A percentile compares a stretch with the other conserved stretches of the same genome.
Evolutionary conservation across 2,888 invertebrate genomes (phyloP).

Genomic region (Acleris cristana): DNA sequence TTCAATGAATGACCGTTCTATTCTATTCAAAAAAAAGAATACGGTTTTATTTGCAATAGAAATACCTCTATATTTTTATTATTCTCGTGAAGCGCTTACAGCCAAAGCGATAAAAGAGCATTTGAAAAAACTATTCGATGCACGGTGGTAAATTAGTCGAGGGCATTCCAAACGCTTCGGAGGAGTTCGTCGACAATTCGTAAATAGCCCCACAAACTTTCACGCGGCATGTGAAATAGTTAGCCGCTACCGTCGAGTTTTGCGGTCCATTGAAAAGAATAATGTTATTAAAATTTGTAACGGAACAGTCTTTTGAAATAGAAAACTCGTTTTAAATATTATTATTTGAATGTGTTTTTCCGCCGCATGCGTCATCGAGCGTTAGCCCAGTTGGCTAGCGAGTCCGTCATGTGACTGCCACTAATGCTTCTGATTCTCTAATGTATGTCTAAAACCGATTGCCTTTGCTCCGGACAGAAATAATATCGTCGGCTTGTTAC

Average conservation of each 20-base stretch:
- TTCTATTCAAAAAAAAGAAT: too few relatives aligned
- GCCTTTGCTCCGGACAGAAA: slow-evolving; percentile 36
- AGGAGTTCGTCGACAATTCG: slow-evolving; percentile 47
- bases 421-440: slow-evolving; percentile 60
- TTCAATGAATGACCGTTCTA: too few relatives aligned
- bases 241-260: slow-evolving; percentile 47
- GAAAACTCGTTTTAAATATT: slow-evolving; percentile 62
- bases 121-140: slow-evolving; percentile 7
- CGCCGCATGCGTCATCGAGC: slow-evolving; percentile 63
- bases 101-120: background rate
- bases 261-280: slow-evolving; percentile 63
- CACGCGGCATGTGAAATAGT: slow-evolving; percentile 52
- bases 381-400: slow-evolving; percentile 61
- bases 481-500: slow-evolving; percentile 28
- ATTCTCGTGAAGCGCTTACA: too few relatives aligned
- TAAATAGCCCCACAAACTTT: slow-evolving; percentile 43
- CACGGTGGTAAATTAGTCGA: slow-evolving; percentile 42
- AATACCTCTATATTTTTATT: too few relatives aligned
- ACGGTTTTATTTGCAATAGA: too few relatives aligned
- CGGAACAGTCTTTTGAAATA: slow-evolving; percentile 60
- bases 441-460: slow-evolving; percentile 62
- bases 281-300: slow-evolving; percentile 53
- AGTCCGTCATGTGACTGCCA: slow-evolving; percentile 69
- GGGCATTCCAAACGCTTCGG: slow-evolving; percentile 43
- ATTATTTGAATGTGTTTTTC: slow-evolving; percentile 70